Conservation (phyloP, 92 coral and sea anemone species). For the Porites cylindrica region DNA sequence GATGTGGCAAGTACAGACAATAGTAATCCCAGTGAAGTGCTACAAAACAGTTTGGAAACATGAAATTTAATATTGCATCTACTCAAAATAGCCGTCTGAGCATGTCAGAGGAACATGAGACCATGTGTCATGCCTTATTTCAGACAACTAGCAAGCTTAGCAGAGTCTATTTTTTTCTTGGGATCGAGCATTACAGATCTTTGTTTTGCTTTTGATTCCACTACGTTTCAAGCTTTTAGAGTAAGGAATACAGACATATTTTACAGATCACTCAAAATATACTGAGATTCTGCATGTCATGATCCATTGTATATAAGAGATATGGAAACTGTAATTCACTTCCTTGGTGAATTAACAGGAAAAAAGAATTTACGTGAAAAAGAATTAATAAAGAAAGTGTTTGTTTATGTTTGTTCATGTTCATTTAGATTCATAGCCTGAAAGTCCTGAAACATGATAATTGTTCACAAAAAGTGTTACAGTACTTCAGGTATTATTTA, state of each 20-base stretch:
- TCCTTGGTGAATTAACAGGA: background rate
- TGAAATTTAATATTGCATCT: background rate
- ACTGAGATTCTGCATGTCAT: background rate
- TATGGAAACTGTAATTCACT: background rate
- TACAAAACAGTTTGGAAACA: background rate
- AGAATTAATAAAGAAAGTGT: background rate
- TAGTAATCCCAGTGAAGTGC: background rate
- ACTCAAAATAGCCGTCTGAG: background rate
- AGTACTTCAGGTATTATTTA: no score
- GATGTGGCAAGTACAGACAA: slow-evolving; percentile 17
- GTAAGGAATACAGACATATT: background rate
- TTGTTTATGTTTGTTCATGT: background rate
- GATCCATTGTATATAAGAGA: background rate
- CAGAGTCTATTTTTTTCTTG: background rate
- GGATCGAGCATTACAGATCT: background rate
- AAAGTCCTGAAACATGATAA: no score
- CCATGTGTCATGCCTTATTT: background rate
- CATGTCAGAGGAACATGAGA: background rate
- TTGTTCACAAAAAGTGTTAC: no score
- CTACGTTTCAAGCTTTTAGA: background rate
- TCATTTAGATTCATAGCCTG: no score
- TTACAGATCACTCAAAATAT: background rate
- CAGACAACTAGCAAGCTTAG: background rate
- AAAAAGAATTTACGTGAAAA: background rate
- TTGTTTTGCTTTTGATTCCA: background rate